These are phyloP conservation scores for Ictalurus furcatus DNA, from an alignment of 2,113 vertebrate species.

Conservation along the genomic window DNA sequence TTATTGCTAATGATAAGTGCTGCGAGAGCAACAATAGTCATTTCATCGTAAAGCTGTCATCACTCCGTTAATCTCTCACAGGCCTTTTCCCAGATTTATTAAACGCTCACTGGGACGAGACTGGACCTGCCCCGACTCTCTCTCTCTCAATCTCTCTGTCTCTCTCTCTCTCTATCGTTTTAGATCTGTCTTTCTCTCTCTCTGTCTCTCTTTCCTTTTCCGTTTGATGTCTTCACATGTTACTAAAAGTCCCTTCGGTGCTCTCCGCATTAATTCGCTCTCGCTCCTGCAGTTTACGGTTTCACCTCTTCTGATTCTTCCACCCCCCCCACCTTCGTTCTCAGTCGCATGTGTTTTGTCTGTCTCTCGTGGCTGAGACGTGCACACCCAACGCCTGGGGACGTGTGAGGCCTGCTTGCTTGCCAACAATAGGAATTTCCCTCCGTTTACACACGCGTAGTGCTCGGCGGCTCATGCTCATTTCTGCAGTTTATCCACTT, in stretches of 20 bases:
- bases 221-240: slow-evolving; percentile 72
- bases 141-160: neutral
- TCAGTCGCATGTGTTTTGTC: slow-evolving; percentile 60
- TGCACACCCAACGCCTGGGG: slow-evolving; percentile 70
- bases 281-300: slow-evolving; percentile 51
- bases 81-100: slow-evolving; percentile 87
- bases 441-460: slow-evolving; percentile 65
- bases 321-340: slow-evolving; percentile 20
- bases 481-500: slow-evolving; percentile 10
- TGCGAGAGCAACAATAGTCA: slow-evolving; percentile 77
- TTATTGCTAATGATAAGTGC: slow-evolving; percentile 79
- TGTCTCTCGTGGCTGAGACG: slow-evolving; percentile 69
- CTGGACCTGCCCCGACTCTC: slow-evolving; percentile 68
- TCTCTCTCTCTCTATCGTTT: neutral
- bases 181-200: neutral
- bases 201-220: slow-evolving; percentile 64
- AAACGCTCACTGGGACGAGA: slow-evolving; percentile 75
- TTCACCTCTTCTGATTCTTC: slow-evolving; percentile 50
- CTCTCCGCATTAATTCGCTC: slow-evolving; percentile 42
- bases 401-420: slow-evolving; percentile 67
- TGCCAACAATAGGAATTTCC: slow-evolving; percentile 82
- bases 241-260: slow-evolving; percentile 69
- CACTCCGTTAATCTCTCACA: slow-evolving; percentile 82
- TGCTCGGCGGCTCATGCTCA: slow-evolving; percentile 57
- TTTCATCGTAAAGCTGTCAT: slow-evolving; percentile 84